phyloP scores from a whole-genome alignment of 2,113 vertebrate genomes.

The Hippocampus barbouri region DNA sequence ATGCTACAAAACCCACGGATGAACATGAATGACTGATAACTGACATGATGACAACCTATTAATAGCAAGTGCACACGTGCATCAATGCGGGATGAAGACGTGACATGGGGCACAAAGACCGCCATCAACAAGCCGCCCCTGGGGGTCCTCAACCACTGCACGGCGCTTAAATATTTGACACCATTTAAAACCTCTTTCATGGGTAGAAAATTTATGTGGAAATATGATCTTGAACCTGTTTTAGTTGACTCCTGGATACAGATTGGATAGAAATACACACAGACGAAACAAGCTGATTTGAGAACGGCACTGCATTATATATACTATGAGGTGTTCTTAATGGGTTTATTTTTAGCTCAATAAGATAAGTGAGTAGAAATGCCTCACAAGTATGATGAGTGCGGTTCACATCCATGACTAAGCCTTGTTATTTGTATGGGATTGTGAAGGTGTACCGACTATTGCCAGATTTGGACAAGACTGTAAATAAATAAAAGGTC shows the following conservation, averaged over 20 bases:
- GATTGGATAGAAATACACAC: not conserved
- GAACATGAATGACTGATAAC: conserved; percentile 24
- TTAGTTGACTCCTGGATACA: not conserved
- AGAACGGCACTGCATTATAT: not conserved
- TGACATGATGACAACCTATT: conserved; percentile 45
- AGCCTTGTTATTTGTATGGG: not conserved
- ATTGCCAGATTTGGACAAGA: too few species aligned
- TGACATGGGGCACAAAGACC: conserved; percentile 46
- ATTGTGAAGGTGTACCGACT: not conserved
- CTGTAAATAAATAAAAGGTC: not conserved
- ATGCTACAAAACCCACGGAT: conserved; percentile 18
- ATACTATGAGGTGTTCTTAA: not conserved
- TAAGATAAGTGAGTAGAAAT: not conserved
- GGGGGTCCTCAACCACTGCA: conserved; percentile 5
- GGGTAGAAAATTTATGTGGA: not conserved
- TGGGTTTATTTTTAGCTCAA: not conserved
- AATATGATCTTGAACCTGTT: not conserved
- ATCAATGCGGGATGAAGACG: conserved; percentile 32
- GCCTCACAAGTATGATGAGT: not conserved
- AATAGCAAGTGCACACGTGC: conserved; percentile 25
- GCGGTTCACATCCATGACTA: not conserved
- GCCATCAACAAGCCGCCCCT: not conserved
- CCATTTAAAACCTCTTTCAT: not conserved
- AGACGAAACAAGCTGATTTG: not conserved
- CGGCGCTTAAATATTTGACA: not conserved